Conservation (phyloP, 2,797 vertebrate species). For the Cossypha dichroa region DNA sequence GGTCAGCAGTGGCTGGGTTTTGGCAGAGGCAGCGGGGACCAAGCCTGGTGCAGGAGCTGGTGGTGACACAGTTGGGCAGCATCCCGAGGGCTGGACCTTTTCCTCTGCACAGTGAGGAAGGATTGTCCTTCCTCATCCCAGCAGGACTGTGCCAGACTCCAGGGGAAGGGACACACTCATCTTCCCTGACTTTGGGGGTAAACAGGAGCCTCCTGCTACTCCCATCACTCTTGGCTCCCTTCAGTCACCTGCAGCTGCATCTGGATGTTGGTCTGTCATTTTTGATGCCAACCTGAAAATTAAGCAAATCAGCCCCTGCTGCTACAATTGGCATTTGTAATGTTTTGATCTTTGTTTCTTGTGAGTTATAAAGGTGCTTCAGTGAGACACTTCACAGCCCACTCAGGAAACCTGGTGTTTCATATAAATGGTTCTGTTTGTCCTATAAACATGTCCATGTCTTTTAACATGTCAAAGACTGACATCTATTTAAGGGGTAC, state of each 20-base stretch:
- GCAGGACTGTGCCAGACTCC: background rate
- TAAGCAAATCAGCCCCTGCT: background rate
- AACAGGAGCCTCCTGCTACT: background rate
- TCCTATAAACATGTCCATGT: background rate
- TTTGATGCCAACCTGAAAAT: background rate
- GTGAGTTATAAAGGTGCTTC: background rate
- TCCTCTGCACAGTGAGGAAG: background rate
- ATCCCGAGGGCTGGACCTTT: background rate
- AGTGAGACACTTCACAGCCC: background rate
- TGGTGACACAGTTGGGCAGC: background rate
- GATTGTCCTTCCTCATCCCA: background rate
- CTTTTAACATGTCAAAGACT: fast-evolving
- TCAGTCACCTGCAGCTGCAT: fast-evolving
- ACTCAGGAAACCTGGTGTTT: fast-evolving
- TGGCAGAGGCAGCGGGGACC: background rate
- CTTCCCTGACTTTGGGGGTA: background rate
- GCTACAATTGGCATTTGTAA: background rate
- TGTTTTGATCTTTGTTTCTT: background rate
- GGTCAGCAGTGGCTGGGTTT: conserved; percentile 18
- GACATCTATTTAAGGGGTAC: background rate
- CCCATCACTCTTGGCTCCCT: background rate
- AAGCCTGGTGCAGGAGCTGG: background rate
- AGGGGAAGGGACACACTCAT: background rate
- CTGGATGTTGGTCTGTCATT: background rate
- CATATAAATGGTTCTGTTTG: background rate